A percentile compares a stretch with the other conserved stretches of the same genome.
Evolutionary conservation across 2,888 invertebrate genomes (phyloP).

Genomic region (Oscheius sp.): DNA sequence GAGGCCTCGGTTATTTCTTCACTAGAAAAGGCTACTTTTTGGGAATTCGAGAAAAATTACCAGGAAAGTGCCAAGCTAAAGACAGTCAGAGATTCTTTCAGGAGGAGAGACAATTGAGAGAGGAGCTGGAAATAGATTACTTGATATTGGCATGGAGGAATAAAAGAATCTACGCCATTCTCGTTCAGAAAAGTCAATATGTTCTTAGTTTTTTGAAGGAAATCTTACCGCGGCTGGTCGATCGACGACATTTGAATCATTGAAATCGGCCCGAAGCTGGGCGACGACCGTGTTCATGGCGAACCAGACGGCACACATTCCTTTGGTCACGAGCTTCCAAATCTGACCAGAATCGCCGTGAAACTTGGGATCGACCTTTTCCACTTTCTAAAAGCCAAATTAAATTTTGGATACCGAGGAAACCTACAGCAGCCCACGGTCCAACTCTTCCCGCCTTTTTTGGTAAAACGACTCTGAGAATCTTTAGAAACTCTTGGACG

Average conservation of each 20-base stretch:
- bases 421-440: slow-evolving; percentile 11
- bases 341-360: slow-evolving; percentile 15
- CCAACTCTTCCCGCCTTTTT: not conserved
- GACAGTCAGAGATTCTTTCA: not conserved
- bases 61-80: not conserved
- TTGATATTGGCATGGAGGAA: no score
- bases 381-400: not conserved
- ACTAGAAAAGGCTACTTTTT: not conserved
- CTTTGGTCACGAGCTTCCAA: slow-evolving; percentile 13
- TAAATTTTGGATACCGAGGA: no score
- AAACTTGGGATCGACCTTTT: slow-evolving; percentile 7
- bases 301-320: not conserved
- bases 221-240: not conserved
- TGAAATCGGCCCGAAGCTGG: slow-evolving; percentile 11
- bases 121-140: slow-evolving; percentile 1
- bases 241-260: slow-evolving; percentile 31
- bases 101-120: slow-evolving; percentile 3
- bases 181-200: no score
- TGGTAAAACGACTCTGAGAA: slow-evolving; percentile 7
- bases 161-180: no score
- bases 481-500: slow-evolving; percentile 8
- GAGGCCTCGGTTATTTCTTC: not conserved
- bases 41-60: not conserved
- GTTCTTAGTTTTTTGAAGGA: no score
- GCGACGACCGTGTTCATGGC: slow-evolving; percentile 10